phyloP scores from a whole-genome alignment of 2,888 invertebrate genomes.

The Teinopalpus imperialis region DNA sequence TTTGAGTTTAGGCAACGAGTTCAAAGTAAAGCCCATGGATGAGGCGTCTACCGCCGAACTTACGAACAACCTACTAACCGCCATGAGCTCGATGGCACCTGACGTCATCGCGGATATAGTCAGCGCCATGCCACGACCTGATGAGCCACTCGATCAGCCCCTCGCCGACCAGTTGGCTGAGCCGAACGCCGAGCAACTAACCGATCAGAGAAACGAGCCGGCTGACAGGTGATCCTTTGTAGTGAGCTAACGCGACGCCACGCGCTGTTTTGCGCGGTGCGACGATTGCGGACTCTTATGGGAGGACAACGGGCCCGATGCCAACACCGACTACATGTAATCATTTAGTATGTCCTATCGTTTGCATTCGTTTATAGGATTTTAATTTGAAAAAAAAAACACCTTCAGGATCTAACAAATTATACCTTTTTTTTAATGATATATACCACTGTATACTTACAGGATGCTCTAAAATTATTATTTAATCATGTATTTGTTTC shows the following conservation, averaged over 20 bases:
- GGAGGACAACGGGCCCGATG: background rate
- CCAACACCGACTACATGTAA: conserved; percentile 1
- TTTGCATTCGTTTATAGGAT: background rate
- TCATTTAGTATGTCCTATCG: background rate
- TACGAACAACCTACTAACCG: conserved; percentile 62
- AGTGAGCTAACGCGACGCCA: conserved; percentile 1
- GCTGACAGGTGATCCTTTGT: conserved; percentile 14
- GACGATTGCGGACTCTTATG: conserved; percentile 4
- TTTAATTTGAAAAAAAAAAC: too few relatives aligned
- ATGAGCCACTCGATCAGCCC: conserved; percentile 18
- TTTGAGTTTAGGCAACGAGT: conserved; percentile 27
- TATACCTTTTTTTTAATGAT: background rate
- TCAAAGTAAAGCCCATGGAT: conserved; percentile 28
- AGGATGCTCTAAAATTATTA: too few relatives aligned
- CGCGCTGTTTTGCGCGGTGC: background rate
- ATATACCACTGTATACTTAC: too few relatives aligned
- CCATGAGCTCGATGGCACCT: conserved; percentile 62
- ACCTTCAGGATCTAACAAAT: background rate
- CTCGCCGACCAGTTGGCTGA: conserved; percentile 7
- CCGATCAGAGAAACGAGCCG: background rate
- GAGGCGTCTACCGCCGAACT: conserved; percentile 41
- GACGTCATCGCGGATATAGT: conserved; percentile 50
- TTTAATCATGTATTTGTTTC: conserved; percentile 8
- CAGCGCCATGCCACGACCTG: conserved; percentile 40
- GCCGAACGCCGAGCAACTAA: background rate